phyloP scores from a whole-genome alignment of 1,140 invertebrate species.

The Calycopis cecrops region DNA sequence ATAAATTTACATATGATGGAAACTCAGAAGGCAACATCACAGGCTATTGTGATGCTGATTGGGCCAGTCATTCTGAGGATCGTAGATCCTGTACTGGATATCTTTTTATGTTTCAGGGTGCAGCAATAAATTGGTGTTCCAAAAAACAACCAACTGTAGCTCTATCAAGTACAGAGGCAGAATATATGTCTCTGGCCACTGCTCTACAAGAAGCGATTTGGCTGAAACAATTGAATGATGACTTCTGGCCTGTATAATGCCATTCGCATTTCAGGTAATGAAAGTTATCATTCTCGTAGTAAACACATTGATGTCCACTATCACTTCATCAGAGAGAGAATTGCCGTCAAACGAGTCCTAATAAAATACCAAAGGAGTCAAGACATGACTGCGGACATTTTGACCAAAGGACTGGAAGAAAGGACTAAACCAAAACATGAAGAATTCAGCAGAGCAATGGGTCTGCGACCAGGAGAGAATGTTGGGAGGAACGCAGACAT shows the following conservation, averaged over 20 bases:
- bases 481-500: too few species aligned
- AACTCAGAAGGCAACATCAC: conserved; percentile 22
- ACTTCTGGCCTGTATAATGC: conserved; percentile 31
- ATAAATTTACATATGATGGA: conserved; percentile 21
- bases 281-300: conserved; percentile 36
- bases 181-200: conserved; percentile 23
- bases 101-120: conserved; percentile 41
- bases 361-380: neutral
- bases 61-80: conserved; percentile 37
- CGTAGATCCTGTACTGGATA: conserved; percentile 45
- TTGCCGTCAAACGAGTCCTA: neutral
- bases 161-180: conserved; percentile 47
- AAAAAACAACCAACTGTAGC: conserved; percentile 47
- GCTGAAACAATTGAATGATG: conserved; percentile 29
- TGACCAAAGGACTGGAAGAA: neutral
- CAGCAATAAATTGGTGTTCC: conserved; percentile 41
- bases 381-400: neutral
- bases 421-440: conserved; percentile 2
- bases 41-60: conserved; percentile 58
- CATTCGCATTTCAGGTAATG: conserved; percentile 52
- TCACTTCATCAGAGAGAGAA: conserved; percentile 7
- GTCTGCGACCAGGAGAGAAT: neutral
- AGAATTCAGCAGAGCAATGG: neutral
- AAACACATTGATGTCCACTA: conserved; percentile 7
- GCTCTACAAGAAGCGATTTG: conserved; percentile 31